Evolutionary conservation across 1,140 invertebrate species (phyloP).

Genomic region (Dinoponera quadriceps): DNA sequence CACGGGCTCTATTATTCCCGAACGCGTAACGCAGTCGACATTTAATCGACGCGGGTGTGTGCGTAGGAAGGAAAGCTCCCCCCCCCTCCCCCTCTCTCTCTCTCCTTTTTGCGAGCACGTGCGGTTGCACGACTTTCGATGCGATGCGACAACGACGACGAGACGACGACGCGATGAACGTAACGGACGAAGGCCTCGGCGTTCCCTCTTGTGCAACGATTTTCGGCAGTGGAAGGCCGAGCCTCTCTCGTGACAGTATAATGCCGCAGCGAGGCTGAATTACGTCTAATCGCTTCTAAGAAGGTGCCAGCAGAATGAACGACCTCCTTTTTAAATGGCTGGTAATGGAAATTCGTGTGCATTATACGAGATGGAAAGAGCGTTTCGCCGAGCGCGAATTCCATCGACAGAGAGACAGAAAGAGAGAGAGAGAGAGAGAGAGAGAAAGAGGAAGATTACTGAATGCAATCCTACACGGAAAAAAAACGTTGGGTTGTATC

Average conservation of each 20-base stretch:
- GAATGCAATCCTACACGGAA: too few species aligned
- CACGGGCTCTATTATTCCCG: background rate
- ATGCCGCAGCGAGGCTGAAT: constrained; percentile 61
- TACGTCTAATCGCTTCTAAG: constrained; percentile 71
- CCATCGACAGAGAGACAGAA: too few species aligned
- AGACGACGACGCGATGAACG: too few species aligned
- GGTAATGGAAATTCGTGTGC: constrained; percentile 25
- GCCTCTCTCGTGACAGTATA: constrained; percentile 56
- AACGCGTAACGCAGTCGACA: constrained; percentile 8
- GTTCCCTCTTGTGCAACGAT: constrained; percentile 70
- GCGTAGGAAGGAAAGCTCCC: constrained; percentile 38
- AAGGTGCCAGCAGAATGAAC: constrained; percentile 46
- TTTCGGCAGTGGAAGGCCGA: constrained; percentile 60
- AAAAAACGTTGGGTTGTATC: too few species aligned
- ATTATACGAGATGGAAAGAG: constrained; percentile 3
- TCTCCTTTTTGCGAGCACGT: too few species aligned
- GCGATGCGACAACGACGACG: constrained; percentile 28
- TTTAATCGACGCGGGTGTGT: background rate
- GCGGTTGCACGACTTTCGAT: constrained; percentile 48
- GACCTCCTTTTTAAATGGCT: constrained; percentile 21
- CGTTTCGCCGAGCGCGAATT: too few species aligned
- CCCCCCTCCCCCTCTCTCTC: too few species aligned
- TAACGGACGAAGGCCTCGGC: constrained; percentile 36
- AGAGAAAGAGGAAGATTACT: too few species aligned
- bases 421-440: too few species aligned